phyloP scores from a whole-genome alignment of 2,888 invertebrate species.

The Listrodromus nycthemerus region DNA sequence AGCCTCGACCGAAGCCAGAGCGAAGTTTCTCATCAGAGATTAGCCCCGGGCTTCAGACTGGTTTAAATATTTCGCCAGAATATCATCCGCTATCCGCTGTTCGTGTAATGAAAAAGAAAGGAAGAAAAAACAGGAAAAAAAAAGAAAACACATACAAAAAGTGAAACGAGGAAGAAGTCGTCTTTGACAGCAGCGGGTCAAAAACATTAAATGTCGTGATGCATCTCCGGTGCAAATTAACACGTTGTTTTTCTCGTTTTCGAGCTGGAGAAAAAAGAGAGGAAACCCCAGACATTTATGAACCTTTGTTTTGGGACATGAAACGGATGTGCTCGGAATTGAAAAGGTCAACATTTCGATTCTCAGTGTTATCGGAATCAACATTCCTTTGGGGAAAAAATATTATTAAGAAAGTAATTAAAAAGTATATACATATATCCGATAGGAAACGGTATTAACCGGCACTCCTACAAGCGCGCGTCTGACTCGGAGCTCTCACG shows the following conservation, averaged over 20 bases:
- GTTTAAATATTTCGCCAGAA: slow-evolving; percentile 79
- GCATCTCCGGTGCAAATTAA: not conserved
- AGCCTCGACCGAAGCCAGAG: slow-evolving; percentile 67
- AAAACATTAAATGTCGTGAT: slow-evolving; percentile 36
- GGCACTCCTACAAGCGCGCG: not conserved
- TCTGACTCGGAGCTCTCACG: slow-evolving; percentile 11
- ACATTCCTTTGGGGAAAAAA: not conserved
- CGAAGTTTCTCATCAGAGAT: slow-evolving; percentile 78
- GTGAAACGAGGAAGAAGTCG: slow-evolving; percentile 13
- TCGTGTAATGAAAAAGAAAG: slow-evolving; percentile 59
- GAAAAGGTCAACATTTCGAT: not conserved
- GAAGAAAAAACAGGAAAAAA: slow-evolving; percentile 25
- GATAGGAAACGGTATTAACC: not conserved
- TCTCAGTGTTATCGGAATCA: not conserved
- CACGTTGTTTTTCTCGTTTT: not conserved
- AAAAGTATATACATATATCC: too few relatives aligned
- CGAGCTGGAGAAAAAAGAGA: not conserved
- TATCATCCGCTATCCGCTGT: slow-evolving; percentile 69
- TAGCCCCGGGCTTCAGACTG: slow-evolving; percentile 76
- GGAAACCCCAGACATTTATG: not conserved
- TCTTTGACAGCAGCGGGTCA: slow-evolving; percentile 39
- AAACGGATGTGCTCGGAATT: not conserved
- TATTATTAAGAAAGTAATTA: too few relatives aligned
- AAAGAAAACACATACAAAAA: slow-evolving; percentile 23
- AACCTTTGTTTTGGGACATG: not conserved